Evolutionary conservation across 1,140 invertebrate genomes (phyloP).

Genomic region (Dendroctonus ponderosae): DNA sequence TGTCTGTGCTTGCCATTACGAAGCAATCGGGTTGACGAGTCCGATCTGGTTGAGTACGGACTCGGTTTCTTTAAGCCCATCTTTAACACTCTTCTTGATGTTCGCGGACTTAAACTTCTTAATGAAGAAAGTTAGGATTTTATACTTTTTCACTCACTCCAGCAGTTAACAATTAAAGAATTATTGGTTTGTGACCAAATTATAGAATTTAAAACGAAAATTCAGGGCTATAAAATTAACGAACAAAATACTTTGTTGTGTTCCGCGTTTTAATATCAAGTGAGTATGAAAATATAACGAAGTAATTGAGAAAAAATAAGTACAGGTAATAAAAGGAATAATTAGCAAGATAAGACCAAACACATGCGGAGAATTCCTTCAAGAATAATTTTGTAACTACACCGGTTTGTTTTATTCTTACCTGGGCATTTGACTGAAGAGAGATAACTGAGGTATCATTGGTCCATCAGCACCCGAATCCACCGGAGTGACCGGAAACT

Average conservation of each 20-base stretch:
- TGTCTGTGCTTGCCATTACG: conserved; percentile 64
- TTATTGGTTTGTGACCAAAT: too few species aligned
- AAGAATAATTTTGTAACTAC: too few species aligned
- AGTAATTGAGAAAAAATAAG: too few species aligned
- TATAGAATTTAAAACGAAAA: too few species aligned
- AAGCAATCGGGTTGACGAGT: conserved; percentile 56
- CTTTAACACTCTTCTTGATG: conserved; percentile 37
- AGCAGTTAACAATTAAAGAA: background rate
- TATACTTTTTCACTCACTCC: background rate
- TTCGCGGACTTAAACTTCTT: conserved; percentile 36
- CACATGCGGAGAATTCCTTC: background rate
- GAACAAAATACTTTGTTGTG: too few species aligned
- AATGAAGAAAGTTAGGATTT: conserved; percentile 6
- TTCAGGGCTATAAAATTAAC: too few species aligned
- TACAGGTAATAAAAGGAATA: conserved; percentile 1
- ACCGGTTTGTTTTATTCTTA: conserved; percentile 2
- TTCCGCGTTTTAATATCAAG: too few species aligned
- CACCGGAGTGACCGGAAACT: conserved; percentile 40
- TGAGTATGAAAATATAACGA: too few species aligned
- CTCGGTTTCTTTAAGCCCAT: conserved; percentile 51
- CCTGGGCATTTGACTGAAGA: conserved; percentile 41
- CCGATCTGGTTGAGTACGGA: conserved; percentile 58
- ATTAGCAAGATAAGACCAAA: background rate
- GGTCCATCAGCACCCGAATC: conserved; percentile 29
- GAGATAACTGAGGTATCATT: conserved; percentile 19